Percentiles rank a stretch among this genome's conserved stretches.
Conservation (phyloP, 2,797 vertebrate genomes). For the Lindbergichthys nudifrons region DNA sequence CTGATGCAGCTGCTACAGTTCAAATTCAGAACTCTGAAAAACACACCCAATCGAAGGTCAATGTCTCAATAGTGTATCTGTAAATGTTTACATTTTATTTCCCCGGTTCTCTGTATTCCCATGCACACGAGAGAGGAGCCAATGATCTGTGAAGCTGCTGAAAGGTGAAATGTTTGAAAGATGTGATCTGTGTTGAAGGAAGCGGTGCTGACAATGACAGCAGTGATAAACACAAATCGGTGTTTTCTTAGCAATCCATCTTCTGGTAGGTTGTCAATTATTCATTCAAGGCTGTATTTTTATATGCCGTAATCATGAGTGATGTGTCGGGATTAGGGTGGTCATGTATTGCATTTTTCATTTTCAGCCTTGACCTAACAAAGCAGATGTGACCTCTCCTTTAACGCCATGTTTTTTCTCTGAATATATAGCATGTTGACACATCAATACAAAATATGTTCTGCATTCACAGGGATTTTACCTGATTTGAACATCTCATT, state of each 20-base stretch:
- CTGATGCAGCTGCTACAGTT: constrained; percentile 6
- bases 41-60: constrained; percentile 13
- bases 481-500: too few relatives aligned
- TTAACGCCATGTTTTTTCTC: too few relatives aligned
- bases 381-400: too few relatives aligned
- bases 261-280: too few relatives aligned
- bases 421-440: neutral
- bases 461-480: neutral
- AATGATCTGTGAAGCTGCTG: constrained; percentile 5
- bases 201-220: neutral
- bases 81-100: constrained; percentile 5
- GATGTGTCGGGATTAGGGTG: neutral
- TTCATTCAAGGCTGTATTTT: too few relatives aligned
- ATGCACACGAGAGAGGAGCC: constrained; percentile 10
- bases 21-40: constrained; percentile 17
- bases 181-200: neutral
- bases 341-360: neutral
- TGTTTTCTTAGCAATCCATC: too few relatives aligned
- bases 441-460: neutral
- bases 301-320: neutral
- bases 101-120: neutral
- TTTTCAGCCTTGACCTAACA: neutral
- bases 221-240: too few relatives aligned
- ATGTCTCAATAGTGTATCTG: constrained; percentile 13
- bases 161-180: constrained; percentile 16